phyloP scores from a whole-genome alignment of 2,888 invertebrate species.

The Netelia virgata region DNA sequence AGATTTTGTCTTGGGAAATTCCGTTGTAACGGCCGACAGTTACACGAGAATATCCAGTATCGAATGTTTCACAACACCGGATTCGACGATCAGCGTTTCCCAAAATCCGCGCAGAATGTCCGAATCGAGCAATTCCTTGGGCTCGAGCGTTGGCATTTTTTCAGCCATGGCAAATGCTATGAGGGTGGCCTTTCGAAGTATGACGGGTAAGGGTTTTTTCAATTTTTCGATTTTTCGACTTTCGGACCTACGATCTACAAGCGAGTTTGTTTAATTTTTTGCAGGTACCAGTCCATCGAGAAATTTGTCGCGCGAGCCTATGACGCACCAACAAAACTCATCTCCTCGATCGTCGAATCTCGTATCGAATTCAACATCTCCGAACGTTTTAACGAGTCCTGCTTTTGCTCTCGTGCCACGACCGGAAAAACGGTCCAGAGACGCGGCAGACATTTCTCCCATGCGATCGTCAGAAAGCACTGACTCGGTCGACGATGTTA shows the following conservation, averaged over 20 bases:
- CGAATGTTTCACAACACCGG: conserved; percentile 65
- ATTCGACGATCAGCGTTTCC: conserved; percentile 16
- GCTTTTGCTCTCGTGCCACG: conserved; percentile 58
- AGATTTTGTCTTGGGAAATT: conserved; percentile 32
- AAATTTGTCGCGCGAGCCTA: conserved; percentile 33
- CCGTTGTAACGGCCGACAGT: conserved; percentile 73
- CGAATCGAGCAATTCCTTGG: conserved; percentile 27
- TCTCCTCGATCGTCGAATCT: conserved; percentile 25
- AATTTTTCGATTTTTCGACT: too few species aligned
- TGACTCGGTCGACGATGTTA: conserved; percentile 53
- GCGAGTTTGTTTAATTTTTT: conserved; percentile 1
- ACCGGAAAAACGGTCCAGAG: conserved; percentile 76
- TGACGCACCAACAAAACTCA: conserved; percentile 17
- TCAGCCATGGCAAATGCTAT: conserved; percentile 79
- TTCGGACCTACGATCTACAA: neutral
- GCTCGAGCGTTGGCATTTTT: conserved; percentile 75
- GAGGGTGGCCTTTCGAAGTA: conserved; percentile 76
- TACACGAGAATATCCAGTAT: conserved; percentile 72
- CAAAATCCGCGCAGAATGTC: conserved; percentile 6
- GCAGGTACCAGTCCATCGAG: conserved; percentile 45
- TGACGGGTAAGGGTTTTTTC: conserved; percentile 77
- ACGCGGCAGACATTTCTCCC: conserved; percentile 62
- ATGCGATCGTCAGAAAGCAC: conserved; percentile 23
- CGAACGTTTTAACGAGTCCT: conserved; percentile 55
- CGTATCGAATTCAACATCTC: conserved; percentile 21